Evolutionary conservation across 2,888 invertebrate species (phyloP).

Genomic region (Heliconius ismenius): DNA sequence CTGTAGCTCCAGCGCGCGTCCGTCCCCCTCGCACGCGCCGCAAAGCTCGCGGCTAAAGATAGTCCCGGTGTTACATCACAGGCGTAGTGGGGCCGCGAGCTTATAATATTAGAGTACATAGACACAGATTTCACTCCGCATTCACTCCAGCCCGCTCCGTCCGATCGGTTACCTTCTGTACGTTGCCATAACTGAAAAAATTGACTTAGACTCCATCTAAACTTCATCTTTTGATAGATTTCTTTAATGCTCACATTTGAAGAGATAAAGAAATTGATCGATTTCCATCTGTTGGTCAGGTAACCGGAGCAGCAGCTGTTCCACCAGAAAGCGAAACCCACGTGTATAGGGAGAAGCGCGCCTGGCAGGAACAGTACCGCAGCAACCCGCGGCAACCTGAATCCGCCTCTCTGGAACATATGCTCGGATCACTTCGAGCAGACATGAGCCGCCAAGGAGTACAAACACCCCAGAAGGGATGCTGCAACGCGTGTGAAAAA

Average conservation of each 20-base stretch:
- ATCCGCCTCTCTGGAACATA: constrained; percentile 85
- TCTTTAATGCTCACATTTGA: constrained; percentile 34
- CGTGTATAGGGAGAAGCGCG: constrained; percentile 84
- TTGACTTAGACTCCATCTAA: constrained; percentile 44
- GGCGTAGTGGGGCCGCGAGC: constrained; percentile 75
- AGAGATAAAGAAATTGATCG: constrained; percentile 30
- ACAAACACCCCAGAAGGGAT: constrained; percentile 98
- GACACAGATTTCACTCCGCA: constrained; percentile 79
- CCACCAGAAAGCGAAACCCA: constrained; percentile 76
- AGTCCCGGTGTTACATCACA: constrained; percentile 78
- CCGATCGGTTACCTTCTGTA: constrained; percentile 70
- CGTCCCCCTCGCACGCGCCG: constrained; percentile 65
- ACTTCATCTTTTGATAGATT: constrained; percentile 22
- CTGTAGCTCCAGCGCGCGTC: constrained; percentile 66
- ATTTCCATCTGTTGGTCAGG: constrained; percentile 53
- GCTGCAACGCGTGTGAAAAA: constrained; percentile 99
- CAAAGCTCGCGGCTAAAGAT: constrained; percentile 69
- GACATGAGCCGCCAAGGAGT: constrained; percentile 99
- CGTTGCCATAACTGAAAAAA: constrained; percentile 57
- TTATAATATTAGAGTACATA: constrained; percentile 82
- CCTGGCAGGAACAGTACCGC: constrained; percentile 80
- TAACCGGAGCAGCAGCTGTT: constrained; percentile 62
- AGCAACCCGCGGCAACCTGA: constrained; percentile 82
- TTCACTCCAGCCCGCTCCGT: constrained; percentile 70
- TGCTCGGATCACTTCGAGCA: constrained; percentile 96